Base-by-base conservation (phyloP, 2,797 vertebrate genomes). In the Catostomus latipinnis region DNA sequence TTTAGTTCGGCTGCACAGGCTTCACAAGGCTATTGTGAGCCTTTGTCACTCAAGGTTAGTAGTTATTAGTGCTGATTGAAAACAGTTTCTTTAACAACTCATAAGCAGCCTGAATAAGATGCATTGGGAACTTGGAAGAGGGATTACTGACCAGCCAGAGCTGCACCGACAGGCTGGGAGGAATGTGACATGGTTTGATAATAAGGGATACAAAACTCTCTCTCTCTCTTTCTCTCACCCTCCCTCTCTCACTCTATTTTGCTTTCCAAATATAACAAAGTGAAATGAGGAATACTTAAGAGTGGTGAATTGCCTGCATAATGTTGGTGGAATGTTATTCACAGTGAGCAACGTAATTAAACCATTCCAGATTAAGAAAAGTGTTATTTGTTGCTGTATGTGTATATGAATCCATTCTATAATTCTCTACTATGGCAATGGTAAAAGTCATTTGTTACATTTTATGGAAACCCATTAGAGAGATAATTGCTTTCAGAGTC, bases 11-110 rank as follows among this genome's bases (percentile, higher is more conserved):
- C 95, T 95, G 95, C 97, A 97, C 95, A 95, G 95, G 90, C 91
- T 94, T 96, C 96, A 95, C 96, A 96, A 96, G 96, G 93, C 96
- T 93, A 97, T 99, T 99, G 97, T 98, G 93, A 93, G 91, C 91
- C 94, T 91, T 95, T 98, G 98, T 99, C 97, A 97, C 96, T 95
- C 93, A 94, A 98, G 98, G 98, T 98, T 97, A 99, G 96, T 98
- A 96, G 97, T 98, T 99, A 99, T 99, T 99, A 99, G 97, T 96
- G 95, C 95, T 94, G 91, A 98, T 96, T 97, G 97, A 99, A 99
- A 98, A 99, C 96, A 97, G 97, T 99, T 99, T 98, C 98, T 99
- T 96, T 96, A 98, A 97, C 96, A 98, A 97, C 98, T 98, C 97
- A 97, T 95, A 94, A 91, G 93, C 92, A 92, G 94, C 94, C 94